Percentiles rank a stretch among this genome's conserved stretches.
These are phyloP conservation scores for Gorsachius magnificus DNA, from an alignment of 2,797 vertebrate species.

Conservation along the genomic window DNA sequence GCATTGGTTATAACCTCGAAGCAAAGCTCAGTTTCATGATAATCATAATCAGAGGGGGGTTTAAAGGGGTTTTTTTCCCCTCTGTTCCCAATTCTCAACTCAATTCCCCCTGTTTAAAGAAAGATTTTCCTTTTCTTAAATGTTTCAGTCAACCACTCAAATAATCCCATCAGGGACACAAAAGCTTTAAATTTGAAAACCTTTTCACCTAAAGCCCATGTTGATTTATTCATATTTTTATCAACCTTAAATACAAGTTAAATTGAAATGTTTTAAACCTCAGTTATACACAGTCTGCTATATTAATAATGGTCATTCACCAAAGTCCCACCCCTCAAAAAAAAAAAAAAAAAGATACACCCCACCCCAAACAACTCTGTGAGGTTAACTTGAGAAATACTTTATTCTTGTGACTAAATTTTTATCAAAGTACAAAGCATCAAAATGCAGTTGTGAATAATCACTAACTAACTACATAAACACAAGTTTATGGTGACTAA, in stretches of 20 bases:
- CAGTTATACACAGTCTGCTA: not conserved
- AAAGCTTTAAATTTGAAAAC: constrained; percentile 28
- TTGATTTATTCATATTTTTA: not conserved
- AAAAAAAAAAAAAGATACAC: not conserved
- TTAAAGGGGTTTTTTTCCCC: not conserved
- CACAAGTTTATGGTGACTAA: not conserved
- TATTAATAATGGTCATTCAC: not conserved
- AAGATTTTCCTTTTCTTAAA: constrained; percentile 41
- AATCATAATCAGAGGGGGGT: not conserved
- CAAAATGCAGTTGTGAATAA: not conserved
- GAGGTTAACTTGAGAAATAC: not conserved
- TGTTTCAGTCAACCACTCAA: constrained; percentile 25
- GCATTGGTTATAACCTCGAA: constrained; percentile 3
- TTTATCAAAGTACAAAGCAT: not conserved
- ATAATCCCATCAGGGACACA: constrained; percentile 29
- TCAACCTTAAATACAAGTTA: not conserved
- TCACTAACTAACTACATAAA: not conserved
- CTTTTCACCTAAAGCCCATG: not conserved
- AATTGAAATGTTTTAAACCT: constrained; percentile 3
- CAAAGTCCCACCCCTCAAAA: not conserved
- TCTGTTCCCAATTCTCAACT: constrained; percentile 10
- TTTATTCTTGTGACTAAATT: not conserved
- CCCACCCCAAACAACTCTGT: not conserved
- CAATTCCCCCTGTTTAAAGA: constrained; percentile 45
- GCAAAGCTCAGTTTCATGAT: constrained; percentile 51